phyloP scores from a whole-genome alignment of 2,113 vertebrate genomes.

The Sceloporus undulatus region DNA sequence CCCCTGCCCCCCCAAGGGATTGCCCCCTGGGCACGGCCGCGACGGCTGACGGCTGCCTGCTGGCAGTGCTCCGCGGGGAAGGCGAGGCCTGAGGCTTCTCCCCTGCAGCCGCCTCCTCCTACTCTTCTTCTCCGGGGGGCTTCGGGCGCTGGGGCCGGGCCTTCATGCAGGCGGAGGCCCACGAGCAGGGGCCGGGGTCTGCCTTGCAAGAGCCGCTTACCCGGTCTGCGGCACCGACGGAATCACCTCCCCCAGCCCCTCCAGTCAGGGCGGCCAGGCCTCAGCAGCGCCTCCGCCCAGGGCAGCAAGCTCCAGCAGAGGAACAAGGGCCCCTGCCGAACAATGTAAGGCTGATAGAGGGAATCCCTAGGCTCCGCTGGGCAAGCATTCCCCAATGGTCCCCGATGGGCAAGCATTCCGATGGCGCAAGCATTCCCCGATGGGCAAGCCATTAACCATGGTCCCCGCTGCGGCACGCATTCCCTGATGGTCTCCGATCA shows the following conservation, averaged over 20 bases:
- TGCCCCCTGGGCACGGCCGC: constrained; percentile 76
- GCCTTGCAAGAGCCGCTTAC: constrained; percentile 87
- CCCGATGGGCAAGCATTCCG: too few relatives aligned
- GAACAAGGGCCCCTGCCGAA: constrained; percentile 89
- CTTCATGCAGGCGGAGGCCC: constrained; percentile 82
- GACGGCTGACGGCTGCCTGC: constrained; percentile 87
- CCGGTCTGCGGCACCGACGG: constrained; percentile 90
- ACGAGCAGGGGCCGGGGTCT: constrained; percentile 76
- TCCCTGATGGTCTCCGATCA: too few relatives aligned
- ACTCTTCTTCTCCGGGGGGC: neutral
- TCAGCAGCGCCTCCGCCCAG: constrained; percentile 77
- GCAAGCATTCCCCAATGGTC: too few relatives aligned
- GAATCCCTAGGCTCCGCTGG: too few relatives aligned
- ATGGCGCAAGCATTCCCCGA: too few relatives aligned
- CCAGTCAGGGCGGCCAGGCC: constrained; percentile 85
- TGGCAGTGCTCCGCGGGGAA: constrained; percentile 80
- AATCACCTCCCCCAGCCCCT: constrained; percentile 83
- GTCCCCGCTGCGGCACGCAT: too few relatives aligned
- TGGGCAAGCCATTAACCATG: too few relatives aligned
- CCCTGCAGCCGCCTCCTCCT: too few relatives aligned
- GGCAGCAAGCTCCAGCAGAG: constrained; percentile 75
- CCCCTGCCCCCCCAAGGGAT: constrained; percentile 77
- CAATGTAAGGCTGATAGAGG: constrained; percentile 86
- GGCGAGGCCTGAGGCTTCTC: constrained; percentile 79
- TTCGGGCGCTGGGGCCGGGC: constrained; percentile 79